Percentiles rank a stretch among this genome's conserved stretches.
Conservation (phyloP, 2,797 vertebrate species). For the Phalanger gymnotis region DNA sequence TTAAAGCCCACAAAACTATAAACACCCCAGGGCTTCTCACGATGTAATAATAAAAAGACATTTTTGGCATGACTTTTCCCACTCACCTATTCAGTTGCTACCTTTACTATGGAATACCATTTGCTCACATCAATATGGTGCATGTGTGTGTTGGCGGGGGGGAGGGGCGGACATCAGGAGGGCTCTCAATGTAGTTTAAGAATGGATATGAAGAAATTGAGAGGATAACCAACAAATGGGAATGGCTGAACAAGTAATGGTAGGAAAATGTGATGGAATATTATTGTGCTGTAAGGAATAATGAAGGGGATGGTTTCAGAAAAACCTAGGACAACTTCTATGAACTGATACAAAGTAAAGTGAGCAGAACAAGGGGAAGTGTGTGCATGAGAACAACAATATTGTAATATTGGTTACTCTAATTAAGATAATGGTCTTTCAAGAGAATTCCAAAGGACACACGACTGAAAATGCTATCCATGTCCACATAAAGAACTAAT, state of each 20-base stretch:
- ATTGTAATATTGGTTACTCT: background rate
- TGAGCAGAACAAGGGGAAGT: background rate
- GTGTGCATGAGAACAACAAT: background rate
- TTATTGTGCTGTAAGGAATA: background rate
- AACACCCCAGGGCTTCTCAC: background rate
- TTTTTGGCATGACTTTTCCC: background rate
- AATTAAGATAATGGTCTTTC: background rate
- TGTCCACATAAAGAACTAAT: background rate
- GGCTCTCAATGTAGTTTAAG: background rate
- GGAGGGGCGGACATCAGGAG: background rate
- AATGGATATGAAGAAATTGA: background rate
- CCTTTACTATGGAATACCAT: background rate
- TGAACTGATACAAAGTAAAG: background rate
- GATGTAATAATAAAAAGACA: background rate
- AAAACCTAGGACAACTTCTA: background rate
- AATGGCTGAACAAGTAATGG: background rate
- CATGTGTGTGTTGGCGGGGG: too few relatives aligned
- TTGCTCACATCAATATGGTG: background rate
- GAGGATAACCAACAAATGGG: background rate
- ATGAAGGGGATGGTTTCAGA: background rate
- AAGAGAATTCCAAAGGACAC: background rate
- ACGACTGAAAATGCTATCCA: background rate
- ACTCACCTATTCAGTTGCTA: background rate
- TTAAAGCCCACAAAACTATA: constrained; percentile 9
- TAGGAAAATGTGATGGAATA: background rate